Conservation (phyloP, 2,113 vertebrate species). For the Myotis davidii region DNA sequence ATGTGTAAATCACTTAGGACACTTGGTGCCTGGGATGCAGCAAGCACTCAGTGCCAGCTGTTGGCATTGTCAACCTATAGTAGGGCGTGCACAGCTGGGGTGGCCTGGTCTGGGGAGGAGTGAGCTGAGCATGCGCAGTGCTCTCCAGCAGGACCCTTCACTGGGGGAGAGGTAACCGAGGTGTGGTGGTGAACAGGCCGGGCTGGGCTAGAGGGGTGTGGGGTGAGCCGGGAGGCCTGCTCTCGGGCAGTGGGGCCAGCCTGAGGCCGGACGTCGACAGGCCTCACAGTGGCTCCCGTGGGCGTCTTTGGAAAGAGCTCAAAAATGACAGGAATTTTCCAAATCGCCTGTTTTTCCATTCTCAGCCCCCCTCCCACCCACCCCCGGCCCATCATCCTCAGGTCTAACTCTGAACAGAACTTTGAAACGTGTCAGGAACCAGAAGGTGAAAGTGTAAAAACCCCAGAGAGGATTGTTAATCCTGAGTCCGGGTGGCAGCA, state of each 20-base stretch:
- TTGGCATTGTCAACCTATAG: neutral
- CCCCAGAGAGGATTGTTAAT: neutral
- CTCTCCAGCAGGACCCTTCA: neutral
- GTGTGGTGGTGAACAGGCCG: neutral
- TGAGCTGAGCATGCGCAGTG: neutral
- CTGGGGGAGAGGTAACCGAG: neutral
- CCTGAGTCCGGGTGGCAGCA: neutral
- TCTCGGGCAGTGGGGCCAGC: neutral
- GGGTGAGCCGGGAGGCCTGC: neutral
- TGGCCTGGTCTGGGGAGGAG: too few relatives aligned
- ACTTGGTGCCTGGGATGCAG: neutral
- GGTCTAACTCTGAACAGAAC: conserved; percentile 17
- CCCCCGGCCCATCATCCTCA: neutral
- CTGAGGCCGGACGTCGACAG: neutral
- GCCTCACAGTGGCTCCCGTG: neutral
- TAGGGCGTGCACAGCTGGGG: neutral
- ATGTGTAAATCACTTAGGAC: neutral
- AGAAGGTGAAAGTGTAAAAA: conserved; percentile 25
- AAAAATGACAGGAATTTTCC: conserved; percentile 56
- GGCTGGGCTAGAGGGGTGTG: too few relatives aligned
- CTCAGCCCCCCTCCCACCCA: neutral
- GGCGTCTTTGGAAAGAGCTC: conserved; percentile 27
- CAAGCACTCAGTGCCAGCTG: neutral
- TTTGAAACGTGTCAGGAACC: conserved; percentile 51
- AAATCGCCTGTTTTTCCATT: conserved; percentile 42